Base-by-base conservation (phyloP, 2,888 invertebrate species). In the Stenichneumon culpator region DNA sequence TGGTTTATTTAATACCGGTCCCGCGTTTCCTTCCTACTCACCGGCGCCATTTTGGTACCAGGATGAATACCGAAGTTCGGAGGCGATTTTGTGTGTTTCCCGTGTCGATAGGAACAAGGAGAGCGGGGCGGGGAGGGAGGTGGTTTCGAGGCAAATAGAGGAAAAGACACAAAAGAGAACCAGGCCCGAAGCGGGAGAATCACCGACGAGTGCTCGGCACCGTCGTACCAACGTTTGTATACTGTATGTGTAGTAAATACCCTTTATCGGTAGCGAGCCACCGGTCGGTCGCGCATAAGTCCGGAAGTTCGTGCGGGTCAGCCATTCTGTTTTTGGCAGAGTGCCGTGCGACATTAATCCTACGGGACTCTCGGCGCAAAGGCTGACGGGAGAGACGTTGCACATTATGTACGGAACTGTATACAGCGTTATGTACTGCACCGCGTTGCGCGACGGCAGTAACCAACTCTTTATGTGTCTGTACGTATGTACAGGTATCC, bases 311-410 rank as follows among this genome's bases (percentile, higher is more conserved):
- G 87, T 87, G 83, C 87, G 87, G 91, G 91, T 90, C 90, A 91
- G 91, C 88, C 90, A 88, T 88, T 88, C 89, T 86, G 89, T 90
- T 92, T 92, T 91, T 92, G 92, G 92, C 92, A 91, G 84, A 80
- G 86, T 90, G 92, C 92, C 92, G 89, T 84, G 88, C 86, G 89
- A 90, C 92, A 90, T 92, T 92, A 92, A 92, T 93, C 92, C 92
- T 91, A 84, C 82, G 89, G 86, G 89, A 86, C 84, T 87, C 86
- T 86, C 86, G 84, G 80, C 87, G 88, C 86, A 89, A 89, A 89
- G 87, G 87, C 83, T 67, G 82, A 78, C 72, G 60, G 74, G 57
- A 79, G 84, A 86, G 84, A 79, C 70, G 68, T 28, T 63, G 14
- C 28, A 69, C 28, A 19, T 50, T 67, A 65, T 72, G 60, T 74